phyloP scores from a whole-genome alignment of 2,797 vertebrate species.

The Nyctibius grandis region DNA sequence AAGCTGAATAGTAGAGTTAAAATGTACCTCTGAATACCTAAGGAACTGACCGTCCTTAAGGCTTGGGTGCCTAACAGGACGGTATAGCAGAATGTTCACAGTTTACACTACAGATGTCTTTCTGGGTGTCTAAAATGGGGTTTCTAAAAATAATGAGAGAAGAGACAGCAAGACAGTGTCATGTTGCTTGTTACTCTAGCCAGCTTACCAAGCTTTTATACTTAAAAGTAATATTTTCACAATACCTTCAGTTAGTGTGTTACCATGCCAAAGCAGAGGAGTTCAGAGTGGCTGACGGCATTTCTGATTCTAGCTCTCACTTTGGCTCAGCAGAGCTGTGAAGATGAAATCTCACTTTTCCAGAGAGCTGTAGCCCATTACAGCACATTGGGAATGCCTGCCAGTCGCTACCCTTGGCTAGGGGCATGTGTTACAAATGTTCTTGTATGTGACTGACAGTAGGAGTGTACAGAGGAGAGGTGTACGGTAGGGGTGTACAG shows the following conservation, averaged over 20 bases:
- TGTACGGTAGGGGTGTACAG: not conserved
- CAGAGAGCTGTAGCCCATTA: not conserved
- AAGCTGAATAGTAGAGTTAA: not conserved
- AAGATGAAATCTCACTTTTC: conserved; percentile 23
- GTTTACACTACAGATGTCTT: not conserved
- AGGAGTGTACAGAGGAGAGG: not conserved
- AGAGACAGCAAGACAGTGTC: not conserved
- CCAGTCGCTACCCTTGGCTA: not conserved
- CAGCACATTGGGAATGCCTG: not conserved
- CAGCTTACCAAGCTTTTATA: not conserved
- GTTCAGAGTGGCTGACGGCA: not conserved
- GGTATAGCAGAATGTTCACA: not conserved
- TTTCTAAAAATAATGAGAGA: not conserved
- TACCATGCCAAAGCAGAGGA: not conserved
- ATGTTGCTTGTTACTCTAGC: not conserved
- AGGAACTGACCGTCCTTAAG: not conserved
- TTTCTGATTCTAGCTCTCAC: not conserved
- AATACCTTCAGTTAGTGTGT: not conserved
- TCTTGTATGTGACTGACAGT: not conserved
- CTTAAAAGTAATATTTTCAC: conserved; percentile 40
- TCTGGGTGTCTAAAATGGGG: not conserved
- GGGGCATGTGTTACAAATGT: not conserved
- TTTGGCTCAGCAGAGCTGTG: not conserved
- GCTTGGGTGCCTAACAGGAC: not conserved
- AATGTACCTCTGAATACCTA: not conserved